phyloP scores from a whole-genome alignment of 2,113 vertebrate genomes.

The Ciconia stormi region DNA sequence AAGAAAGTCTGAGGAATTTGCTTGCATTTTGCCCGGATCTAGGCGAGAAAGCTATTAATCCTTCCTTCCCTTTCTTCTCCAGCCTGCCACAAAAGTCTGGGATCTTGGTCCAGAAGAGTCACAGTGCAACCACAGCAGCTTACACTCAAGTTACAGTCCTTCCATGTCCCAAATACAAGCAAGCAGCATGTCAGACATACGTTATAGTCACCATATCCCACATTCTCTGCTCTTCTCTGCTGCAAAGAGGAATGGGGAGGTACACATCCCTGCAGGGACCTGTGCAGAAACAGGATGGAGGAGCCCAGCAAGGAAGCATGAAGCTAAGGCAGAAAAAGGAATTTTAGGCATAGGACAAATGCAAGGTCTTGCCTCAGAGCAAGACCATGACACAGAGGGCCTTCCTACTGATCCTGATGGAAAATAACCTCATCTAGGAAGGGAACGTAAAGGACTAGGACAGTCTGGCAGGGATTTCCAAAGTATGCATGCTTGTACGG shows the following conservation, averaged over 20 bases:
- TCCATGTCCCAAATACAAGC: fast-evolving
- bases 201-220: fast-evolving
- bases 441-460: neutral
- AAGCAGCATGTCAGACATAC: fast-evolving
- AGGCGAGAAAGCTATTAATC: neutral
- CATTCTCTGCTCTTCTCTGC: neutral
- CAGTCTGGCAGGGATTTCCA: neutral
- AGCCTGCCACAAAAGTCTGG: neutral
- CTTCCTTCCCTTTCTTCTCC: neutral
- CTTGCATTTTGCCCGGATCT: neutral
- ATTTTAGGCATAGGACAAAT: neutral
- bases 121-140: neutral
- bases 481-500: neutral
- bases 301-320: neutral
- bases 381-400: neutral
- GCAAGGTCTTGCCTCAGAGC: neutral
- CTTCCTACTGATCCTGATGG: neutral
- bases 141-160: neutral
- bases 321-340: neutral
- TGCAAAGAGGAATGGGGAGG: neutral
- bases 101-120: neutral
- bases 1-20: neutral
- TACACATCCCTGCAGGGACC: neutral
- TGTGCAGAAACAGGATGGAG: neutral
- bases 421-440: neutral